phyloP scores from a whole-genome alignment of 2,797 vertebrate genomes.

The Pseudotriccus pelzelni region DNA sequence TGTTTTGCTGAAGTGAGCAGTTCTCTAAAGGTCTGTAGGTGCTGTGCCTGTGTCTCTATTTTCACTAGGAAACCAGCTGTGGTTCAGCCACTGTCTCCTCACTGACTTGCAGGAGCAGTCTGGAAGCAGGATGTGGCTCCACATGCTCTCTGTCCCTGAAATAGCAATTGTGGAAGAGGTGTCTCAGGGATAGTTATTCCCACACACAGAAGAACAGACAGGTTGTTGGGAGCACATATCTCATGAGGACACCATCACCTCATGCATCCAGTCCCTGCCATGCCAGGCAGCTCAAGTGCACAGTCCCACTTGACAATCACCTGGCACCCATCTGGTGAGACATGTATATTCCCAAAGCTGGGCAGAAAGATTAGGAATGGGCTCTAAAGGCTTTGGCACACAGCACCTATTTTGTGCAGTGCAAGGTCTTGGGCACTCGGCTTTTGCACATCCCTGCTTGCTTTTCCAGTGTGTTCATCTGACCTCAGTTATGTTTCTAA shows the following conservation, averaged over 20 bases:
- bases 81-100: not conserved
- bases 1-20: not conserved
- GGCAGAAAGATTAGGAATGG: not conserved
- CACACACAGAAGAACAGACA: accelerated
- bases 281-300: not conserved
- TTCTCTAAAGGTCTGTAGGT: not conserved
- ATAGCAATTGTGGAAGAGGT: not conserved
- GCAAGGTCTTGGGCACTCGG: not conserved
- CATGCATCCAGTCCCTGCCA: not conserved
- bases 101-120: not conserved
- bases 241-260: not conserved
- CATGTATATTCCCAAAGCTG: accelerated
- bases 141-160: not conserved
- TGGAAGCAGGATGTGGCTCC: not conserved
- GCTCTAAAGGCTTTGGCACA: not conserved
- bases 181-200: not conserved
- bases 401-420: not conserved
- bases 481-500: not conserved
- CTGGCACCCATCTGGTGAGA: not conserved
- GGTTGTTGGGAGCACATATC: not conserved
- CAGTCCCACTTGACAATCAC: not conserved
- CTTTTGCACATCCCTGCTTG: not conserved
- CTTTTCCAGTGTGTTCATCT: not conserved
- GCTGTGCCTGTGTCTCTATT: not conserved
- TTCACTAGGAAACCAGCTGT: not conserved